These are phyloP conservation scores for Hippoglossus hippoglossus DNA, from an alignment of 2,797 vertebrate genomes.

Conservation along the genomic window DNA sequence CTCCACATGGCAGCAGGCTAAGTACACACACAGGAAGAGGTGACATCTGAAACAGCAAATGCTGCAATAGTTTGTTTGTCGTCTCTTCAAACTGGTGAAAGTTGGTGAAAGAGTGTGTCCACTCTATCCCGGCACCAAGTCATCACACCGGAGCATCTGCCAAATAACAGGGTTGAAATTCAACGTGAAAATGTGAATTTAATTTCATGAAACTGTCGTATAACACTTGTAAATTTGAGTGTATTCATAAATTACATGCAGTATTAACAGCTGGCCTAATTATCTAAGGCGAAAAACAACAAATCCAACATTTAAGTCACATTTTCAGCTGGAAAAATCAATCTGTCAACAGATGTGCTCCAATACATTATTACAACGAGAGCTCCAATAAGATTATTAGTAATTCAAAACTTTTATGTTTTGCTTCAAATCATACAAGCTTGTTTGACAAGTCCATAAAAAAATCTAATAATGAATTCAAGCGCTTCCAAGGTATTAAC, in stretches of 20 bases:
- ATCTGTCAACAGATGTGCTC: conserved; percentile 17
- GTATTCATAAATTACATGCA: conserved; percentile 1
- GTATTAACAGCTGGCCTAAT: conserved; percentile 12
- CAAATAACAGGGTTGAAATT: neutral
- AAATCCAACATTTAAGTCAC: neutral
- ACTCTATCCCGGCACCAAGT: neutral
- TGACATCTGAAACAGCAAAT: conserved; percentile 77
- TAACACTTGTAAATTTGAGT: neutral
- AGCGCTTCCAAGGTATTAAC: conserved; percentile 52
- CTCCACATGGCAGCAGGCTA: conserved; percentile 68
- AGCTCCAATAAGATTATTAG: neutral
- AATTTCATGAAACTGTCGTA: neutral
- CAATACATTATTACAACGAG: conserved; percentile 3
- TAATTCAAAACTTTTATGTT: conserved; percentile 4
- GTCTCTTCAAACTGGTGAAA: conserved; percentile 41
- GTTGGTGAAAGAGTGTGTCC: conserved; percentile 18
- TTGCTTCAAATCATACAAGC: conserved; percentile 20
- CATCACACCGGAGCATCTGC: conserved; percentile 11
- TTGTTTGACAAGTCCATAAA: conserved; percentile 2
- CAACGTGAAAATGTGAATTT: neutral
- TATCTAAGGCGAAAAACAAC: conserved; percentile 3
- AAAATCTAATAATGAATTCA: conserved; percentile 42
- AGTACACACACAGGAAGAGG: conserved; percentile 75
- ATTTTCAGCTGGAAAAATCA: conserved; percentile 23
- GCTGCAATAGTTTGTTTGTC: conserved; percentile 57